Evolutionary conservation across 1,140 invertebrate species (phyloP).

Genomic region (Drosophila melanogaster): DNA sequence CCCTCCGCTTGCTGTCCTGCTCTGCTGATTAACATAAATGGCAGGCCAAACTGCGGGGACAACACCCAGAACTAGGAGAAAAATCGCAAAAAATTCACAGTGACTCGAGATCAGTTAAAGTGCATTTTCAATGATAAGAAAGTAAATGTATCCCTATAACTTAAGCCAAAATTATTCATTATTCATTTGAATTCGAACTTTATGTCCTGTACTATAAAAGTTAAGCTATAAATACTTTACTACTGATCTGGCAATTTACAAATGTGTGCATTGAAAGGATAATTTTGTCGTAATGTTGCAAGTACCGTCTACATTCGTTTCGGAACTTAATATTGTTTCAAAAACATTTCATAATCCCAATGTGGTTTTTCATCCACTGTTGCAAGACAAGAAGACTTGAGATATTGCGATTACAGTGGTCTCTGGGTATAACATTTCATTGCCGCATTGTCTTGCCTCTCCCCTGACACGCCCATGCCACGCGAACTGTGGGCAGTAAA

Average conservation of each 20-base stretch:
- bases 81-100: neutral
- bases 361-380: conserved; percentile 3
- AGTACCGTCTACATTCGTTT: neutral
- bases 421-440: conserved; percentile 42
- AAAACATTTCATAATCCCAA: neutral
- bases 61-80: neutral
- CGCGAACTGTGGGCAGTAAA: conserved; percentile 27
- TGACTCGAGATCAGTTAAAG: neutral
- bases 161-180: too few relatives aligned
- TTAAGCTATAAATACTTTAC: too few relatives aligned
- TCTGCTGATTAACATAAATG: conserved; percentile 54
- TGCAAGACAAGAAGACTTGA: neutral
- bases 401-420: conserved; percentile 39
- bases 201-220: too few relatives aligned
- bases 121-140: too few relatives aligned
- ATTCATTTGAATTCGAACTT: too few relatives aligned
- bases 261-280: too few relatives aligned
- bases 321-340: neutral
- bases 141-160: too few relatives aligned
- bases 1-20: conserved; percentile 3
- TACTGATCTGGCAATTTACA: neutral
- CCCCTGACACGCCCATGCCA: neutral
- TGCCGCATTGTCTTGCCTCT: conserved; percentile 33
- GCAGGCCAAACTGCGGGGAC: conserved; percentile 24
- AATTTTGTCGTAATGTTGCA: neutral